Conservation (phyloP, 2,888 invertebrate species). For the Tetragnatha montana region DNA sequence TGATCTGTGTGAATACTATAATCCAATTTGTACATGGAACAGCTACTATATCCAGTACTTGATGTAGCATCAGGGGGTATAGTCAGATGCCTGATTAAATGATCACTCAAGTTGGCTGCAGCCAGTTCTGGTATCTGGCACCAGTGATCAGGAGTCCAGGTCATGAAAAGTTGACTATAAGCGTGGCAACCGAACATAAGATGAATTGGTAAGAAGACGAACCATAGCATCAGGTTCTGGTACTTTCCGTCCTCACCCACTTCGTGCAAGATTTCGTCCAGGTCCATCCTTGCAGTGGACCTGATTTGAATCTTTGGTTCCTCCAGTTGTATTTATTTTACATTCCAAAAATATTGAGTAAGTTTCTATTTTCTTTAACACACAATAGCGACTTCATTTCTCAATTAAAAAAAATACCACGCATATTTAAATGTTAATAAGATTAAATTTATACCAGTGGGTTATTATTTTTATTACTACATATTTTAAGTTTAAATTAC, state of each 20-base stretch:
- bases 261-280: conserved; percentile 79
- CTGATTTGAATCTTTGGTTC: neutral
- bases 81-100: conserved; percentile 59
- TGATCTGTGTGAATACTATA: conserved; percentile 61
- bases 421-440: too few relatives aligned
- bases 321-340: too few relatives aligned
- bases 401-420: too few relatives aligned
- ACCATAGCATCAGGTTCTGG: conserved; percentile 77
- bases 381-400: too few relatives aligned
- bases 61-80: conserved; percentile 28
- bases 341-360: too few relatives aligned
- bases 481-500: too few relatives aligned
- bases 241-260: conserved; percentile 79
- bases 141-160: conserved; percentile 80
- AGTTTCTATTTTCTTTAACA: too few relatives aligned
- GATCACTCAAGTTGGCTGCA: conserved; percentile 61
- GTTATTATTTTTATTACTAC: too few relatives aligned
- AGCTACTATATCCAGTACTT: conserved; percentile 39
- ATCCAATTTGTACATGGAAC: conserved; percentile 65
- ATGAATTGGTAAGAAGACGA: conserved; percentile 79
- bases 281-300: conserved; percentile 75
- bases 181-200: conserved; percentile 89
- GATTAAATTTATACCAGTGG: too few relatives aligned
- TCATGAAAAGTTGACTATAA: conserved; percentile 81
- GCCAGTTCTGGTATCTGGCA: conserved; percentile 84